A percentile compares a stretch with the other conserved stretches of the same genome.
phyloP scores from a whole-genome alignment of 2,797 vertebrate species.

The Chiropotes sagulatus region DNA sequence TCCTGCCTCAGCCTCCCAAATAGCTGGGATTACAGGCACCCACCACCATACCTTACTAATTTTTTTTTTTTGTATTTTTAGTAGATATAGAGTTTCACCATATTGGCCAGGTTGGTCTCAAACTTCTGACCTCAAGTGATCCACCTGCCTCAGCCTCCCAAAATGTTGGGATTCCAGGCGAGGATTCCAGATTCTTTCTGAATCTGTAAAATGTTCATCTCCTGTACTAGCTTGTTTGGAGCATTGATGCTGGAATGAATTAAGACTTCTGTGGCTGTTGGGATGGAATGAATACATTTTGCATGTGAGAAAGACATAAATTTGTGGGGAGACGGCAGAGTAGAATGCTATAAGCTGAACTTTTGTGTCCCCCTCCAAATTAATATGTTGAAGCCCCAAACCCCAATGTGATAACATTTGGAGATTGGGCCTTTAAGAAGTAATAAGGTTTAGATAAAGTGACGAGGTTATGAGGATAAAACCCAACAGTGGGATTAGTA shows the following conservation, averaged over 20 bases:
- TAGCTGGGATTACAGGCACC: neutral
- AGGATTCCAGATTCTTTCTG: neutral
- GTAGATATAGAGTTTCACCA: neutral
- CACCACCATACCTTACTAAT: no score
- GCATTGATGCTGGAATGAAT: neutral
- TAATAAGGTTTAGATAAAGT: neutral
- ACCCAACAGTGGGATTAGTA: neutral
- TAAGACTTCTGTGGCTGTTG: neutral
- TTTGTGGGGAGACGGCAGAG: neutral
- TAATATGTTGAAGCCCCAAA: neutral
- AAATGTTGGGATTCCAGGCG: neutral
- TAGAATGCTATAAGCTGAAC: neutral
- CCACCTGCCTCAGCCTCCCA: neutral
- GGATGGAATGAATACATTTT: neutral
- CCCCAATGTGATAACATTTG: neutral
- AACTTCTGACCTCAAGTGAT: neutral
- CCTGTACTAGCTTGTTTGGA: neutral
- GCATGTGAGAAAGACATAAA: neutral
- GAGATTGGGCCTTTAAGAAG: neutral
- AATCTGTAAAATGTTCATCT: neutral
- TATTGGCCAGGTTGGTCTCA: neutral
- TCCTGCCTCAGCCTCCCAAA: neutral
- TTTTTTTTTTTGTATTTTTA: no score
- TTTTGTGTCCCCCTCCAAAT: neutral
- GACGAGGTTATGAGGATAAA: no score